A percentile compares a stretch with the other conserved stretches of the same genome.
These are phyloP conservation scores for Nasonia longicornis DNA, from an alignment of 1,140 invertebrate genomes.

Conservation along the genomic window DNA sequence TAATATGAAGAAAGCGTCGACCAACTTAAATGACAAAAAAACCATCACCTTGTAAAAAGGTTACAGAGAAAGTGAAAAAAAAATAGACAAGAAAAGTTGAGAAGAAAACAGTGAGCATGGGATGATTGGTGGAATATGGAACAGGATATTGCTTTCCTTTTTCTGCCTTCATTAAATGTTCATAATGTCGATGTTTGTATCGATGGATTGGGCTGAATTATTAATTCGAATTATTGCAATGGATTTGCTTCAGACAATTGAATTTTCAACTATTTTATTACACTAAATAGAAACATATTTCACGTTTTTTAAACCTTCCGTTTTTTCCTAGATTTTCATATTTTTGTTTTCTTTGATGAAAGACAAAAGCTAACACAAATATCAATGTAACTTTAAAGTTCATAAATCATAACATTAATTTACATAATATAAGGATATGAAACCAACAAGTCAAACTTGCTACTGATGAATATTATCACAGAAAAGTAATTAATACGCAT, in stretches of 20 bases:
- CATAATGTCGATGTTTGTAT: constrained; percentile 17
- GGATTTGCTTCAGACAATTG: background rate
- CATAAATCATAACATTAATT: no score
- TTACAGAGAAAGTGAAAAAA: constrained; percentile 48
- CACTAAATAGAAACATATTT: no score
- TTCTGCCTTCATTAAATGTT: constrained; percentile 27
- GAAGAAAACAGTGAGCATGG: constrained; percentile 34
- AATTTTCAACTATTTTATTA: background rate
- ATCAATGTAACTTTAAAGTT: no score
- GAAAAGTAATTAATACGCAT: no score
- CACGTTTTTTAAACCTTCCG: no score
- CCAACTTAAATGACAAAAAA: constrained; percentile 52
- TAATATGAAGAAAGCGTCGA: constrained; percentile 42
- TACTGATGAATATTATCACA: no score
- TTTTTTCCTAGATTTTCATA: no score
- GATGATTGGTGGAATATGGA: constrained; percentile 44
- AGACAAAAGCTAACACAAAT: no score
- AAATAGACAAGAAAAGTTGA: constrained; percentile 35
- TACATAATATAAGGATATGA: no score
- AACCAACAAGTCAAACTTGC: no score
- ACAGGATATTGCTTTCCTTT: constrained; percentile 43
- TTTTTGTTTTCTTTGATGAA: no score
- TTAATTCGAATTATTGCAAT: constrained; percentile 23
- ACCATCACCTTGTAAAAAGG: constrained; percentile 60
- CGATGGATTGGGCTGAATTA: constrained; percentile 49